These are phyloP conservation scores for Dryoscopus gambensis DNA, from an alignment of 2,113 vertebrate species.

Conservation along the genomic window DNA sequence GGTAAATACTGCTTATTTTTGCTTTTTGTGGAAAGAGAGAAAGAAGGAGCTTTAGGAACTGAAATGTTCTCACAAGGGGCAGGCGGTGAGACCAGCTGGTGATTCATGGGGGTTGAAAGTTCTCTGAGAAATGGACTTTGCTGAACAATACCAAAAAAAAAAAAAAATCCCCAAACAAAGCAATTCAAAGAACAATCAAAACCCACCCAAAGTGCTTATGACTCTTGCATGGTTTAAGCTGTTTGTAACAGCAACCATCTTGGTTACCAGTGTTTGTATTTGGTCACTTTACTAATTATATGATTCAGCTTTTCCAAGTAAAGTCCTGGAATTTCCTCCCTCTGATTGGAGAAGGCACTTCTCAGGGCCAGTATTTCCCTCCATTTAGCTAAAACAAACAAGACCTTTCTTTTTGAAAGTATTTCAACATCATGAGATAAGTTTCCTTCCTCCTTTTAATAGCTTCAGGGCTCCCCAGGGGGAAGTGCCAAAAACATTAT, in stretches of 20 bases:
- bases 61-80: background rate
- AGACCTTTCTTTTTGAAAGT: constrained; percentile 23
- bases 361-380: constrained; percentile 33
- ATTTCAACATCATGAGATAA: constrained; percentile 27
- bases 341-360: background rate
- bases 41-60: background rate
- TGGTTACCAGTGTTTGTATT: background rate
- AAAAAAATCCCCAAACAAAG: background rate
- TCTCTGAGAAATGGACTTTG: background rate
- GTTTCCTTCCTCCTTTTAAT: constrained; percentile 57
- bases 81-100: background rate
- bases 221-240: background rate
- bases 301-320: background rate
- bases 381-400: constrained; percentile 47
- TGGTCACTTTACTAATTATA: background rate
- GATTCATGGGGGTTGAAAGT: background rate
- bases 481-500: constrained; percentile 1
- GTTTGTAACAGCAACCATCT: background rate
- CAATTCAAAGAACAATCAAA: background rate
- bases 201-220: background rate
- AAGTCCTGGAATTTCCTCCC: constrained; percentile 38
- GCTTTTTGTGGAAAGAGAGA: background rate
- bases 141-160: background rate
- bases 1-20: background rate
- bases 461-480: background rate